phyloP scores from a whole-genome alignment of 2,113 vertebrate species.

The Corvus hawaiiensis region DNA sequence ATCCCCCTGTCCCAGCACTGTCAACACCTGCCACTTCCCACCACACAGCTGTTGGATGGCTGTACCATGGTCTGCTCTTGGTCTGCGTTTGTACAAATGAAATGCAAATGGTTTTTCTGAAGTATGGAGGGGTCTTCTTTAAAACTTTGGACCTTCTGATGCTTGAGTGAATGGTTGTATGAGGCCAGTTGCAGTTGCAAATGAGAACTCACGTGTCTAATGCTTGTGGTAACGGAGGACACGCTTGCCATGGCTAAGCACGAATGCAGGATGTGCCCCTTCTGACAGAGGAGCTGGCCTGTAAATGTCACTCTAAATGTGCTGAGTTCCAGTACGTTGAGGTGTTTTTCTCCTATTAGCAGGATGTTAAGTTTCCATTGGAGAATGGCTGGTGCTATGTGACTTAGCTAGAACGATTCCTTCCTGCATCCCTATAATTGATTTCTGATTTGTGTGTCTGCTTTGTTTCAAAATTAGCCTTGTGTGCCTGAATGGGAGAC shows the following conservation, averaged over 20 bases:
- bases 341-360: background rate
- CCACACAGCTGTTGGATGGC: background rate
- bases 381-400: background rate
- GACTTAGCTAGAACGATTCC: background rate
- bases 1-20: background rate
- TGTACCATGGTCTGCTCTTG: background rate
- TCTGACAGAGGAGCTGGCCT: background rate
- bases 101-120: background rate
- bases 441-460: constrained; percentile 48
- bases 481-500: constrained; percentile 9
- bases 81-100: background rate
- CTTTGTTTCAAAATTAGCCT: constrained; percentile 48
- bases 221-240: background rate
- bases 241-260: background rate
- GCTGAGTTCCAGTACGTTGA: background rate
- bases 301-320: background rate
- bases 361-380: background rate
- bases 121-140: background rate
- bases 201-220: background rate
- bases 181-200: background rate
- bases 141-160: background rate
- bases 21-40: background rate
- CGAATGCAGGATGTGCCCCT: background rate
- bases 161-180: background rate
- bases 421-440: constrained; percentile 23